A percentile compares a stretch with the other conserved stretches of the same genome.
Evolutionary conservation across 2,888 invertebrate genomes (phyloP).

Genomic region (Dusona sp.): DNA sequence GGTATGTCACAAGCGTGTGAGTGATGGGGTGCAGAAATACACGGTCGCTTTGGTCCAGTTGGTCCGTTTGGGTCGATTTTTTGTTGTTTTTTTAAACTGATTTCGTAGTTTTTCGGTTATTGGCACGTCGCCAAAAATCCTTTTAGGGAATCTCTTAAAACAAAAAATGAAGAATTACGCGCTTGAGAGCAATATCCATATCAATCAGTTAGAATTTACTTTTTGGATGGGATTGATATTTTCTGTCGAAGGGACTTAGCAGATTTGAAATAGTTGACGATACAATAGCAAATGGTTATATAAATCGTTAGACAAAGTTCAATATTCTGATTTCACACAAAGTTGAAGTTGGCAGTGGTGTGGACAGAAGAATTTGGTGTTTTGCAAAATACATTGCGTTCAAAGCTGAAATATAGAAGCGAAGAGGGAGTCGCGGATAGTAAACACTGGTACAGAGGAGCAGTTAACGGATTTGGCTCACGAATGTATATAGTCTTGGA

Average conservation of each 20-base stretch:
- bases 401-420: constrained; percentile 10
- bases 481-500: constrained; percentile 8
- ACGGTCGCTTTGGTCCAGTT: too few relatives aligned
- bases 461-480: constrained; percentile 12
- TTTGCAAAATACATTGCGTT: neutral
- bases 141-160: neutral
- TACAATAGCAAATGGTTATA: neutral
- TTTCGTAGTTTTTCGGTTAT: neutral
- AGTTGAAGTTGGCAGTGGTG: constrained; percentile 5
- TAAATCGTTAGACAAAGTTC: neutral
- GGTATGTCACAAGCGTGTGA: too few relatives aligned
- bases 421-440: constrained; percentile 2
- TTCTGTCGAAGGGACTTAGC: neutral
- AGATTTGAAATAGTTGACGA: neutral
- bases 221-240: neutral
- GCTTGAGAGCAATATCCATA: neutral
- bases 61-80: too few relatives aligned
- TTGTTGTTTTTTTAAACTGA: neutral
- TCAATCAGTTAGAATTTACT: neutral
- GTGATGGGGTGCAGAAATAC: too few relatives aligned
- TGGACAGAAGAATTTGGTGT: neutral
- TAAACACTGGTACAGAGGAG: constrained; percentile 17
- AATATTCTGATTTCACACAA: neutral
- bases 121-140: neutral
- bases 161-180: neutral